A percentile compares a stretch with the other conserved stretches of the same genome.
phyloP scores from a whole-genome alignment of 53 echinoderm and acorn worm species.

The Paracentrotus lividus region DNA sequence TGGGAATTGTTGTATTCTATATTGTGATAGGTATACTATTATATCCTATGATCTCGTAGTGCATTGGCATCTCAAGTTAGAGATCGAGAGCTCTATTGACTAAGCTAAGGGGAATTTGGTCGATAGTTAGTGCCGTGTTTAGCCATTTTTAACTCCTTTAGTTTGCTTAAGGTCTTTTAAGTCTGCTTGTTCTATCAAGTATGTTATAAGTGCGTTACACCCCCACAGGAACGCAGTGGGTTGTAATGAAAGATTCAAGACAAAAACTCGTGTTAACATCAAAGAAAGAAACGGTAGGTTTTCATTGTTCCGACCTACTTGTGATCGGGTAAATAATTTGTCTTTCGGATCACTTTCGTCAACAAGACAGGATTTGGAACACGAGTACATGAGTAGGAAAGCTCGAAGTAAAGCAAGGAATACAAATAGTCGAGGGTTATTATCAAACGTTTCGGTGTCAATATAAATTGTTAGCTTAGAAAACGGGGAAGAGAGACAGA shows the following conservation, averaged over 20 bases:
- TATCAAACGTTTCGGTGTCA: neutral
- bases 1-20: neutral
- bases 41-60: neutral
- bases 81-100: constrained; percentile 14
- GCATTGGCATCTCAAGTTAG: neutral
- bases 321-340: constrained; percentile 38
- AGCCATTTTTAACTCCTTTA: neutral
- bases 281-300: neutral
- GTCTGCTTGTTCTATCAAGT: neutral
- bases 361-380: constrained; percentile 33
- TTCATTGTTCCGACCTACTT: constrained; percentile 10
- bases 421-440: constrained; percentile 1
- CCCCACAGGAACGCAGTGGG: neutral
- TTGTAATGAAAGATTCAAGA: neutral
- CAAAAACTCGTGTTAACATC: neutral
- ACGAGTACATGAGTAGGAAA: constrained; percentile 16
- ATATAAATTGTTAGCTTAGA: too few relatives aligned
- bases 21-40: neutral
- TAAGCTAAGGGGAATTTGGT: constrained; percentile 1
- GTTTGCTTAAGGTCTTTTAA: constrained; percentile 16
- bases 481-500: too few relatives aligned
- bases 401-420: neutral
- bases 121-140: neutral
- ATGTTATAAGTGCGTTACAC: constrained; percentile 35
- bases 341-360: neutral